phyloP scores from a whole-genome alignment of 2,888 invertebrate species.

The Apodemia hepburni region DNA sequence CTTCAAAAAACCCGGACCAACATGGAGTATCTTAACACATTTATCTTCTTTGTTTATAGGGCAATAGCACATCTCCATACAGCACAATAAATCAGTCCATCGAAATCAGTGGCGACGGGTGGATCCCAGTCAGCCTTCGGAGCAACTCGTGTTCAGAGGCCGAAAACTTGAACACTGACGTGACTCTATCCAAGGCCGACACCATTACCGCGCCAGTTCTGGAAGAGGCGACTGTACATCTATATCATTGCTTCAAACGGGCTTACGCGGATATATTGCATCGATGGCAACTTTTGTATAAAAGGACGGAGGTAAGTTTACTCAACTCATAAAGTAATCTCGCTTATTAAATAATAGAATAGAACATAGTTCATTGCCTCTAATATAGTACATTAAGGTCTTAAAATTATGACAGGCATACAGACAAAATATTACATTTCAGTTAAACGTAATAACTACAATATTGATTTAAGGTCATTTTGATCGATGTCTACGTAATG shows the following conservation, averaged over 20 bases:
- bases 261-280: conserved; percentile 94
- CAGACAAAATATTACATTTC: too few species aligned
- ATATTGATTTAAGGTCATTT: too few species aligned
- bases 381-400: too few species aligned
- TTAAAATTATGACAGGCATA: too few species aligned
- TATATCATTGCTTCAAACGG: conserved; percentile 92
- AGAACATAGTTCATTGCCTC: too few species aligned
- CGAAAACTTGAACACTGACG: conserved; percentile 82
- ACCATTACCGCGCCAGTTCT: conserved; percentile 57
- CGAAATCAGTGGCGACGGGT: conserved; percentile 89
- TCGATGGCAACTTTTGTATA: conserved; percentile 89
- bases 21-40: too few species aligned
- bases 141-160: conserved; percentile 95
- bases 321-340: not conserved
- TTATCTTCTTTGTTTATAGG: conserved; percentile 48
- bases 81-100: conserved; percentile 89
- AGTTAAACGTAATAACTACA: too few species aligned
- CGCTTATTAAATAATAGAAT: too few species aligned
- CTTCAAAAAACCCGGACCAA: too few species aligned
- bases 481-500: too few species aligned
- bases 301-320: conserved; percentile 84
- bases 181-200: conserved; percentile 56
- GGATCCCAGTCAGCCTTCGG: conserved; percentile 86
- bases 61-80: conserved; percentile 89
- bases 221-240: conserved; percentile 67